Percentiles rank a stretch among this genome's conserved stretches.
These are phyloP conservation scores for Limnodromus scolopaceus DNA, from an alignment of 2,797 vertebrate species.

Conservation along the genomic window DNA sequence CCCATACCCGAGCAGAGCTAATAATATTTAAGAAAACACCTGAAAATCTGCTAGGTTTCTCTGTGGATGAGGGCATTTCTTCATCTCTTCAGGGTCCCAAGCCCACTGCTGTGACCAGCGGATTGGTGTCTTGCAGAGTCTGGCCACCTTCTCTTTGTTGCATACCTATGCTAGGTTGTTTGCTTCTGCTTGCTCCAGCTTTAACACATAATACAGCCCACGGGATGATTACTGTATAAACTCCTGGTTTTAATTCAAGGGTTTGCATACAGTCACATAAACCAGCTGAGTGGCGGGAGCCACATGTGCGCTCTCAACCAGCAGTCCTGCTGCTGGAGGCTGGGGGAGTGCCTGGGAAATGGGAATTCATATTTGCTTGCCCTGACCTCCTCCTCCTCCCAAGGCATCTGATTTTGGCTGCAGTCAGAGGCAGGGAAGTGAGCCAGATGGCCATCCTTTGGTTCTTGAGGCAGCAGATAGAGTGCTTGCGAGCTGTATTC, in stretches of 20 bases:
- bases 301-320: neutral
- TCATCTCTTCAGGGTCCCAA: neutral
- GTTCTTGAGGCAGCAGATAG: neutral
- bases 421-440: neutral
- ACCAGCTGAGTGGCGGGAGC: neutral
- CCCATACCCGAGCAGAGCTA: neutral
- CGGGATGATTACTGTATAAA: neutral
- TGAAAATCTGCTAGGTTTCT: neutral
- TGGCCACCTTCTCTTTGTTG: neutral
- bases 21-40: neutral
- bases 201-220: neutral
- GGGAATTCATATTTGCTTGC: neutral
- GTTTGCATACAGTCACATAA: neutral
- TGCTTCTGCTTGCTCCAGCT: neutral
- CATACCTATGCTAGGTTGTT: neutral
- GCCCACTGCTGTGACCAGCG: neutral
- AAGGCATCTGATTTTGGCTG: neutral
- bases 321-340: neutral
- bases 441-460: neutral
- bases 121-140: neutral
- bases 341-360: neutral
- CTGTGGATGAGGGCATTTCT: neutral
- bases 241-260: neutral
- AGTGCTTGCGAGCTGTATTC: neutral
- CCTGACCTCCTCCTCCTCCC: neutral